phyloP scores from a whole-genome alignment of 2,113 vertebrate species.

The Poecilia latipinna region DNA sequence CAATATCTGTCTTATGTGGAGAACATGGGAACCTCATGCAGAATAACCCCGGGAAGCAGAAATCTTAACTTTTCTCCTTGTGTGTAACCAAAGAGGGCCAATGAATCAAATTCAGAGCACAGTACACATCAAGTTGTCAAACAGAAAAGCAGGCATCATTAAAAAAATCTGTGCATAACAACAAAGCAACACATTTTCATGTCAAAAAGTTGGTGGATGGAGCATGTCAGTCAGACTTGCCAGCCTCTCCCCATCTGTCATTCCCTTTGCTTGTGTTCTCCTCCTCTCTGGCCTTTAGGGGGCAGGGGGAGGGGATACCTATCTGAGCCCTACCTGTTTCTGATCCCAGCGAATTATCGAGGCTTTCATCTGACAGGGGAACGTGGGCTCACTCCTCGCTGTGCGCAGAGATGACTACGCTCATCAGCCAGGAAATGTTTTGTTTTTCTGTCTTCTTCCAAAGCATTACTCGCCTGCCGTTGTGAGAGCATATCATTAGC shows the following conservation, averaged over 20 bases:
- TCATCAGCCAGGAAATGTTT: background rate
- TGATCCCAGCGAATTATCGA: slow-evolving; percentile 35
- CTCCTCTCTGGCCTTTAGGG: slow-evolving; percentile 21
- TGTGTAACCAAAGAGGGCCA: too few relatives aligned
- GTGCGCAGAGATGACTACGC: background rate
- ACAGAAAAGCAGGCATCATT: background rate
- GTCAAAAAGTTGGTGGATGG: slow-evolving; percentile 29
- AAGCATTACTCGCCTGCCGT: too few relatives aligned
- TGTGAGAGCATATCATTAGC: background rate
- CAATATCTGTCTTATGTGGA: too few relatives aligned
- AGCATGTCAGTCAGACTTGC: too few relatives aligned
- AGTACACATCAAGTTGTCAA: background rate
- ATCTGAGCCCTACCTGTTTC: slow-evolving; percentile 47
- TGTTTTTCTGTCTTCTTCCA: background rate
- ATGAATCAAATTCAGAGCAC: background rate
- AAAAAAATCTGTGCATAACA: background rate
- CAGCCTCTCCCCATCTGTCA: slow-evolving; percentile 9
- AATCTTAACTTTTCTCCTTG: too few relatives aligned
- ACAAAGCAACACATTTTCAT: slow-evolving; percentile 14
- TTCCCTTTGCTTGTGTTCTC: slow-evolving; percentile 12
- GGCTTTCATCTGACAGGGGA: slow-evolving; percentile 55
- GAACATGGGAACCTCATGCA: too few relatives aligned
- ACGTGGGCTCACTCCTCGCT: slow-evolving; percentile 11
- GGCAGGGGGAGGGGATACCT: slow-evolving; percentile 19
- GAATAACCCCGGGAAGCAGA: too few relatives aligned